Base-by-base conservation (phyloP, 2,113 vertebrate genomes). In the Euleptes europaea region DNA sequence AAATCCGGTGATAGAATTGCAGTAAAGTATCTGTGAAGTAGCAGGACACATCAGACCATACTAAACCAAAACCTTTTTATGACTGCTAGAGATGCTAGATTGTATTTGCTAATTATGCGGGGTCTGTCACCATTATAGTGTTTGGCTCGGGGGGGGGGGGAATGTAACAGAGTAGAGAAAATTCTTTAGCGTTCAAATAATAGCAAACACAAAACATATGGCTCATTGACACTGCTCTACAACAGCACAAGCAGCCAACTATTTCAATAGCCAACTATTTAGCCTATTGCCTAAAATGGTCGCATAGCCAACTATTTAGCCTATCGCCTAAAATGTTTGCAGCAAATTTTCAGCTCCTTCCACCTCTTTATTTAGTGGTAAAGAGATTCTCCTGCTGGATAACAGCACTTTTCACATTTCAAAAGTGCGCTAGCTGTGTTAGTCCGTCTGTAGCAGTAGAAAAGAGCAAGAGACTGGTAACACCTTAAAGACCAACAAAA, bases 41-140 rank as follows among this genome's bases (percentile, higher is more conserved):
- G 77, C 35, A 65, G 84, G 67, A 33, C 83, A 69, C 12, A 8
- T 3, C 73, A 21, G 42, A 57, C 80, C 69, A 87, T 74, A 91
- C 67, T 84, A 85, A 51, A 67, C 26, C 14, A 42, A 51, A 26
- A 13, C 14, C 6, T 33, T 38, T 69, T 77, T 69, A 78, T 35
- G 57, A 21, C 6, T 7, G 8, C 2, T 44, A 21, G 35, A 83
- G 31, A 63, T 63, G 31, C 44, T 23, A 14, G 5, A 54, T 12
- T 6, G 31, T 31, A 35, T 83, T 21, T 63, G 3, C n/a, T 10
- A 54, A 11, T 2, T 65, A 76, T 47, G 85, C 70, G 67, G 26
- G 31, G 47, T 17, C 9, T 57, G 5, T 63, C 51, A 72, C 54
- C 11, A 66, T 35, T 57, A 80, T 65, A 40, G 15, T 76, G 14